These are phyloP conservation scores for Pangasianodon hypophthalmus DNA, from an alignment of 2,113 vertebrate genomes.

Conservation along the genomic window DNA sequence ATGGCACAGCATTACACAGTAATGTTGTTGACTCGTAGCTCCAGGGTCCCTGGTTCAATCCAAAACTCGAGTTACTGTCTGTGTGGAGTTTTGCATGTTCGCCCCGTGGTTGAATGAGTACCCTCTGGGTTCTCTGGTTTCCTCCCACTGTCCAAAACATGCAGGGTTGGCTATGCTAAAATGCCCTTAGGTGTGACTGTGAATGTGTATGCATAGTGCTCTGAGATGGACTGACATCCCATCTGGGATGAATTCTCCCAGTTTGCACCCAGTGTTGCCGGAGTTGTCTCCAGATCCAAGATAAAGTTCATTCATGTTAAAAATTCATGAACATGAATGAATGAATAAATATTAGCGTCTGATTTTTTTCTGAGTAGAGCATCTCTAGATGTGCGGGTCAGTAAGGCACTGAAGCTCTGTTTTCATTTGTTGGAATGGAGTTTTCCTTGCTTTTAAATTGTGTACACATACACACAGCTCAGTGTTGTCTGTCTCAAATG, in stretches of 20 bases:
- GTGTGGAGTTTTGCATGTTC: neutral
- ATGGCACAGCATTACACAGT: neutral
- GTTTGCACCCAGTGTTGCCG: neutral
- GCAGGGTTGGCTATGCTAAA: neutral
- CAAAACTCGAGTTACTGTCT: neutral
- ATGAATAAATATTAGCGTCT: neutral
- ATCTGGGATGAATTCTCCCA: neutral
- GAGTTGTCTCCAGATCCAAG: neutral
- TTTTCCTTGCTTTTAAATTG: neutral
- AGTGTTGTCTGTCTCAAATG: neutral
- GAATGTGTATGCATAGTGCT: neutral
- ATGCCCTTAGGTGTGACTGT: neutral
- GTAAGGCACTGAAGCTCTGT: neutral
- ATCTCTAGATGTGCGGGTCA: neutral
- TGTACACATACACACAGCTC: too few species aligned
- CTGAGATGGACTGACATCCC: neutral
- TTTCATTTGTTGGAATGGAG: neutral
- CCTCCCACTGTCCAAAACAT: neutral
- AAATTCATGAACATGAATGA: neutral
- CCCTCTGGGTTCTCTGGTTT: neutral
- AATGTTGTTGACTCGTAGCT: too few species aligned
- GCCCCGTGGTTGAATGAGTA: neutral
- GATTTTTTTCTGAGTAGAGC: neutral
- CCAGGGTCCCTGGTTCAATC: neutral
- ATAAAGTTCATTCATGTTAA: neutral